Base-by-base conservation (phyloP, 1,140 invertebrate species). In the Zaprionus nigranus region DNA sequence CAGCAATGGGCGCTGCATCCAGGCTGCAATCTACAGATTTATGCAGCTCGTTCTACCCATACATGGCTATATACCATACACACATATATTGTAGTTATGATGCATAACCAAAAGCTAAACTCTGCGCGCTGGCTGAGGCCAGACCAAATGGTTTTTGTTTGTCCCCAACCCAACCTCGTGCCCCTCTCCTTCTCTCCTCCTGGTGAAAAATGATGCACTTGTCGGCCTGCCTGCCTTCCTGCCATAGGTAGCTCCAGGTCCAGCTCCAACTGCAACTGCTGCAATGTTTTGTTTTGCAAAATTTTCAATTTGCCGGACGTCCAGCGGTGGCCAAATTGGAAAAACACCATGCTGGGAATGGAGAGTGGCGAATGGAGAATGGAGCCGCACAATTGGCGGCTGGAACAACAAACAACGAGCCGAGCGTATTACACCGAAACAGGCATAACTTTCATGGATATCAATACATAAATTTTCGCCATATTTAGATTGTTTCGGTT, bases 151-250 rank as follows among this genome's bases (percentile, higher is more conserved):
- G 56, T 76, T 90, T 90, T 90, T 84, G 86, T 88, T 88, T 75
- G 74, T 59, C 65, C 66, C 67, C 53, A 7, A 2, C 28, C 28
- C 28, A 30, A 7, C 7, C 28, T 30, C 28, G 28, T 30, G 26
- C 28, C 51, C 15, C 36, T 22, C 34, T 15, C 53, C 13, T 17
- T 13, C 1, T 6, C 28, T 43, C 2, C 12, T 20, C 13, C 30
- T 75, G 85, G 90, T 88, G 85, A 88, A 88, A 88, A 88, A 88
- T 88, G 81, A 90, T 90, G 85, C 85, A 90, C 85, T 88, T 81
- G 75, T 75, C 62, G 58, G 56, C 66, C 65, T 57, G 43, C 15
- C 26, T 17, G 17, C 24, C 36, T n/a, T n/a, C n/a, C n/a, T n/a
- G 22, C 6, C 3, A 1, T 9, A 2, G 36, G 11, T 13, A 13